These are phyloP conservation scores for Acyrthosiphon pisum DNA, from an alignment of 1,140 invertebrate species.

Conservation along the genomic window DNA sequence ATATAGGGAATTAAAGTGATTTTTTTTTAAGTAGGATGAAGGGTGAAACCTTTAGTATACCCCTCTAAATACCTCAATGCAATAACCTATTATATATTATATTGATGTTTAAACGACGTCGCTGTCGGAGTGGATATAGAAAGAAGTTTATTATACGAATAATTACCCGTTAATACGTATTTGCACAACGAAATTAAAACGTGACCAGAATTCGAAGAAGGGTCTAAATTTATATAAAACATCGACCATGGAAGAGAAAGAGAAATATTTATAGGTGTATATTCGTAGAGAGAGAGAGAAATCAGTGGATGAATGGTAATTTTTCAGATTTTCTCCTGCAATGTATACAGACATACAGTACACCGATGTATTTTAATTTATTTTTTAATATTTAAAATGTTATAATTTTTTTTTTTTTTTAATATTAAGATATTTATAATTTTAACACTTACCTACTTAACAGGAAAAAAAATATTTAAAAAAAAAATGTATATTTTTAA, in stretches of 20 bases:
- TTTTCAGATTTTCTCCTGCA: background rate
- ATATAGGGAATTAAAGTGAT: background rate
- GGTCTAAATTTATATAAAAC: background rate
- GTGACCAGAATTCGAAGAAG: background rate
- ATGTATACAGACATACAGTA: too few relatives aligned
- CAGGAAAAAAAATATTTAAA: too few relatives aligned
- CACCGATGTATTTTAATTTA: too few relatives aligned
- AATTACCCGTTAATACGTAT: background rate
- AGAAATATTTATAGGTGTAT: too few relatives aligned
- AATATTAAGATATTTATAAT: too few relatives aligned
- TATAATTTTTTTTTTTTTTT: too few relatives aligned
- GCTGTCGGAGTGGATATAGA: background rate
- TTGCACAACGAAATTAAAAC: constrained; percentile 17
- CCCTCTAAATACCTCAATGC: background rate
- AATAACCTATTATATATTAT: constrained; percentile 4
- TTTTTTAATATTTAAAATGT: too few relatives aligned
- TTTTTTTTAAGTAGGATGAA: background rate
- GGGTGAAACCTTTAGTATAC: background rate
- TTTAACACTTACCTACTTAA: too few relatives aligned
- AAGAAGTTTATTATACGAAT: background rate
- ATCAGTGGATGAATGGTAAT: background rate
- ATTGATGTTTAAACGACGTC: background rate
- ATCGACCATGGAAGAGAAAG: background rate
- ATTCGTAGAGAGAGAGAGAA: background rate
- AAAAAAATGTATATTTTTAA: too few relatives aligned